phyloP scores from a whole-genome alignment of 2,888 invertebrate species.

The Agriopis marginaria region DNA sequence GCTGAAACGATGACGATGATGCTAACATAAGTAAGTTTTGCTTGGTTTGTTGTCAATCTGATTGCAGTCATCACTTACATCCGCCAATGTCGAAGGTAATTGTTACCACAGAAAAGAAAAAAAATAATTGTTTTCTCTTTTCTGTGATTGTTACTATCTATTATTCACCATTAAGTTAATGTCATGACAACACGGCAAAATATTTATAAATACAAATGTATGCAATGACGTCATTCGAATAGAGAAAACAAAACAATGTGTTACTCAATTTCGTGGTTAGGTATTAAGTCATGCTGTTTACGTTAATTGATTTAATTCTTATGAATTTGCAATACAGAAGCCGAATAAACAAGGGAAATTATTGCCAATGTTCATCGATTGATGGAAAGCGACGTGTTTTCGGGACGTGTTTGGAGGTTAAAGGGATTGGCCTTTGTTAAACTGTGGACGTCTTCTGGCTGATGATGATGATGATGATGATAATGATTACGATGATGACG shows the following conservation, averaged over 20 bases:
- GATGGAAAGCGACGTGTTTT: too few relatives aligned
- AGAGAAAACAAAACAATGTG: background rate
- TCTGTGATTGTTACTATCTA: background rate
- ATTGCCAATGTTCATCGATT: too few relatives aligned
- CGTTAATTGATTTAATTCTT: too few relatives aligned
- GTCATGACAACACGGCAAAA: background rate
- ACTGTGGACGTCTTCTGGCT: too few relatives aligned
- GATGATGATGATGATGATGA: too few relatives aligned
- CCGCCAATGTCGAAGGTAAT: background rate
- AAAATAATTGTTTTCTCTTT: too few relatives aligned
- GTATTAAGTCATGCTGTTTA: background rate
- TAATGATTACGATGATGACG: too few relatives aligned
- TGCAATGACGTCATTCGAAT: background rate
- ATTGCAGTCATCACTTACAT: background rate
- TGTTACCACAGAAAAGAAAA: background rate
- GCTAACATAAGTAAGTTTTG: background rate
- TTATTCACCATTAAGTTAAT: background rate
- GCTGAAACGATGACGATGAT: too few relatives aligned
- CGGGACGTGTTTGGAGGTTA: too few relatives aligned
- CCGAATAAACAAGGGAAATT: too few relatives aligned
- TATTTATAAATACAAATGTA: conserved; percentile 5
- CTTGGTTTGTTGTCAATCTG: background rate
- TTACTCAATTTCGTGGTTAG: background rate
- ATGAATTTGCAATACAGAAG: too few relatives aligned
- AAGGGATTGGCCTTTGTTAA: too few relatives aligned